Conservation (phyloP, 2,797 vertebrate genomes). For the Glossophaga mutica region DNA sequence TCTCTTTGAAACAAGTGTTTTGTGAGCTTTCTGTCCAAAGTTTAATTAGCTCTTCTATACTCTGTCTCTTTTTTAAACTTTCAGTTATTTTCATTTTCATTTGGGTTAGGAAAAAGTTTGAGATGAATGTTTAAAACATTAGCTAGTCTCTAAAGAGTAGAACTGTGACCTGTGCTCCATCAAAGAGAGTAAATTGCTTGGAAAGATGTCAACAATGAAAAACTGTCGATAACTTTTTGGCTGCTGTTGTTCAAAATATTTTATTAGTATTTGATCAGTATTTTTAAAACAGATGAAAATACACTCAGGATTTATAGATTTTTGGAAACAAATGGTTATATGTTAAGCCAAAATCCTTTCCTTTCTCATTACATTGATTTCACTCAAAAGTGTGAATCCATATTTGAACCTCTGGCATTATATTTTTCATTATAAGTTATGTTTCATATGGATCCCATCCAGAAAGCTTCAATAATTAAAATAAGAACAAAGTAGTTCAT, state of each 20-base stretch:
- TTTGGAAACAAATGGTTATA: constrained; percentile 31
- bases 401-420: neutral
- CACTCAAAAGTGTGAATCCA: neutral
- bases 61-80: constrained; percentile 43
- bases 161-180: constrained; percentile 58
- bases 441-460: neutral
- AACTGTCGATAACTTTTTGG: constrained; percentile 62
- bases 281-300: constrained; percentile 67
- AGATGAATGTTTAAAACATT: constrained; percentile 61
- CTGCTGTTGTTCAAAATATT: constrained; percentile 63
- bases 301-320: constrained; percentile 18
- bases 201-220: constrained; percentile 71
- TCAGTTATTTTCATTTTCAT: constrained; percentile 54
- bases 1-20: constrained; percentile 57
- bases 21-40: neutral
- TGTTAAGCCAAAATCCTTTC: constrained; percentile 34
- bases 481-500: neutral
- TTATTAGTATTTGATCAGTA: constrained; percentile 68
- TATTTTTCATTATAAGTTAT: neutral
- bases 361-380: neutral
- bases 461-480: neutral
- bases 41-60: constrained; percentile 57
- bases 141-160: constrained; percentile 37
- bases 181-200: constrained; percentile 69
- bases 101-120: constrained; percentile 58